Evolutionary conservation across 2,888 invertebrate genomes (phyloP), one percentile per base, ranked within the genome.

Genomic region (Drosophila silvestris): DNA sequence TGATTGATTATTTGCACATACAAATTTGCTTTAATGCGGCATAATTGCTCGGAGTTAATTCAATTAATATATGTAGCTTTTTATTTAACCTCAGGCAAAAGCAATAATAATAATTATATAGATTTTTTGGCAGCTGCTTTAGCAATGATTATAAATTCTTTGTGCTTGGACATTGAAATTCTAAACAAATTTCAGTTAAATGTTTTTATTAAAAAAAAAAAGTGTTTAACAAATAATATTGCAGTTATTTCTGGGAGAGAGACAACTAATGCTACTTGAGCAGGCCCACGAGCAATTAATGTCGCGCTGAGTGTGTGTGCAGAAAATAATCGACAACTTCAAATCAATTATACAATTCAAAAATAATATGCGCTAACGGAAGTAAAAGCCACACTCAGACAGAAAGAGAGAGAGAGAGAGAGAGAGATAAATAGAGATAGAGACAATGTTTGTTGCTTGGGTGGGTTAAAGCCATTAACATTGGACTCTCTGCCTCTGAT

Each of bases 401-500:
- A 12, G 57, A 57, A 32, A 61, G 33, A 41, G 67, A 60, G 68
- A 68, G 44, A 44, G 16, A 12, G 12, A 26, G 35, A 57, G 37
- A 56, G 52, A 61, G 28, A 52, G 41, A 63, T 14, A 54, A 47
- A 39, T 66, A 57, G 66, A 70, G 47, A 47, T 16, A 16, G 58
- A 22, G 32, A 58, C 22, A 35, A 78, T 84, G 74, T 79, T 76
- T 76, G 81, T 76, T 68, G 74, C 74, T 70, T 82, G 85, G 87
- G 88, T 79, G 87, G 91, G 88, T 84, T 87, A 79, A 84, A 81
- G 76, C 82, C 81, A 86, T 90, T 86, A 89, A 80, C 91, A 87
- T 89, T 89, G 80, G 86, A 74, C 83, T 76, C 83, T 76, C 57
- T 52, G 58, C 63, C 57, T 71, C 70, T 51, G 83, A 83, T 85